Evolutionary conservation across 2,888 invertebrate genomes (phyloP).

Genomic region (Spatulosminthurus flaviceps): DNA sequence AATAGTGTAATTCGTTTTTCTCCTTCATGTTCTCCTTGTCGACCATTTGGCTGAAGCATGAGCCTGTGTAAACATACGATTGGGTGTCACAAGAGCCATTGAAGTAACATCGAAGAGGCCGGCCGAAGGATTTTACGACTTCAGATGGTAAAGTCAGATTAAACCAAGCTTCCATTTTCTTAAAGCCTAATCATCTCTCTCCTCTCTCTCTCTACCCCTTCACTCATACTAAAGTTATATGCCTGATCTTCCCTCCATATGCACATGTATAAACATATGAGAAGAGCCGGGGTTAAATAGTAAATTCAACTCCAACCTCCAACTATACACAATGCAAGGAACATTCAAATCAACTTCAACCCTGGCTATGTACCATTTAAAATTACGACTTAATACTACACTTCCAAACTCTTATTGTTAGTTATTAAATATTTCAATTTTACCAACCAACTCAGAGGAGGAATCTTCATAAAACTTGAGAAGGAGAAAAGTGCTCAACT

Average conservation of each 20-base stretch:
- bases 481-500: too few species aligned
- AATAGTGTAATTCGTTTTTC: not conserved
- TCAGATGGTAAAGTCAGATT: conserved; percentile 36
- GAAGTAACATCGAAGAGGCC: conserved; percentile 36
- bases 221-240: not conserved
- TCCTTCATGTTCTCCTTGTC: not conserved
- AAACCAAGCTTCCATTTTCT: conserved; percentile 34
- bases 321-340: too few species aligned
- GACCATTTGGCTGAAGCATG: conserved; percentile 9
- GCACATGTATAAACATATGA: not conserved
- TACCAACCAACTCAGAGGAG: not conserved
- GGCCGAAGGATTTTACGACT: conserved; percentile 39
- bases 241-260: not conserved
- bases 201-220: too few species aligned
- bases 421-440: conserved; percentile 18
- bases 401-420: conserved; percentile 3
- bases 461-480: not conserved
- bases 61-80: conserved; percentile 23
- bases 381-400: conserved; percentile 14
- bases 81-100: conserved; percentile 25
- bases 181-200: conserved; percentile 22
- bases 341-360: not conserved
- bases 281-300: too few species aligned
- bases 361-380: not conserved
- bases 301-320: too few species aligned